phyloP scores from a whole-genome alignment of 2,797 vertebrate genomes.

The Aeoliscus strigatus region DNA sequence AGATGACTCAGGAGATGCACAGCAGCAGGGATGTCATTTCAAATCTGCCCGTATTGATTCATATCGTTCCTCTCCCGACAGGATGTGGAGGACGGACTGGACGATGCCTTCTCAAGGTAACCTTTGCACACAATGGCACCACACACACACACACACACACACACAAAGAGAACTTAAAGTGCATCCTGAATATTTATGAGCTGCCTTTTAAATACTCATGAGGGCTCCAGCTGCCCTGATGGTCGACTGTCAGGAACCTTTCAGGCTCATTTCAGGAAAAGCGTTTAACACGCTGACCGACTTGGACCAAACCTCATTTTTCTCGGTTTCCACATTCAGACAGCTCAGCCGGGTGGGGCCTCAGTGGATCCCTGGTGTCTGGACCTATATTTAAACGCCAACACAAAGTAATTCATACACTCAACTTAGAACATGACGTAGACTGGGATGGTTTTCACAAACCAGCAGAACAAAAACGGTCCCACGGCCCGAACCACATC shows the following conservation, averaged over 20 bases:
- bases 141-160: too few relatives aligned
- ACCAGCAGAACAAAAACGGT: too few relatives aligned
- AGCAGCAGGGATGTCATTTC: slow-evolving; percentile 6
- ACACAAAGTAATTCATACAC: too few relatives aligned
- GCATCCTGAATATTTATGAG: too few relatives aligned
- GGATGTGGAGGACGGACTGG: slow-evolving; percentile 79
- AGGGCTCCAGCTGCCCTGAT: neutral
- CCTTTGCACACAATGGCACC: slow-evolving; percentile 1
- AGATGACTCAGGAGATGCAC: neutral
- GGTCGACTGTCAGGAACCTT: slow-evolving; percentile 15
- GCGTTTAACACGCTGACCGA: slow-evolving; percentile 19
- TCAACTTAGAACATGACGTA: too few relatives aligned
- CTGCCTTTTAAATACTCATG: too few relatives aligned
- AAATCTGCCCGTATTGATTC: slow-evolving; percentile 22
- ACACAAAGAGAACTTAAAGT: too few relatives aligned
- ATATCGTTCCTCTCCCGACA: slow-evolving; percentile 47
- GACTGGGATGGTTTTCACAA: too few relatives aligned
- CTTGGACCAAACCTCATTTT: slow-evolving; percentile 5
- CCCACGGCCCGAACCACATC: too few relatives aligned
- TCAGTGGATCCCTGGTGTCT: too few relatives aligned
- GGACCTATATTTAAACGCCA: too few relatives aligned
- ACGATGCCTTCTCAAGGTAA: slow-evolving; percentile 82
- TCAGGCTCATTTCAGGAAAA: neutral
- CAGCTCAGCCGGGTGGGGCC: too few relatives aligned
- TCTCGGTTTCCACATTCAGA: slow-evolving; percentile 3